Base-by-base conservation (phyloP, 2,113 vertebrate species). In the Heliornis fulica region DNA sequence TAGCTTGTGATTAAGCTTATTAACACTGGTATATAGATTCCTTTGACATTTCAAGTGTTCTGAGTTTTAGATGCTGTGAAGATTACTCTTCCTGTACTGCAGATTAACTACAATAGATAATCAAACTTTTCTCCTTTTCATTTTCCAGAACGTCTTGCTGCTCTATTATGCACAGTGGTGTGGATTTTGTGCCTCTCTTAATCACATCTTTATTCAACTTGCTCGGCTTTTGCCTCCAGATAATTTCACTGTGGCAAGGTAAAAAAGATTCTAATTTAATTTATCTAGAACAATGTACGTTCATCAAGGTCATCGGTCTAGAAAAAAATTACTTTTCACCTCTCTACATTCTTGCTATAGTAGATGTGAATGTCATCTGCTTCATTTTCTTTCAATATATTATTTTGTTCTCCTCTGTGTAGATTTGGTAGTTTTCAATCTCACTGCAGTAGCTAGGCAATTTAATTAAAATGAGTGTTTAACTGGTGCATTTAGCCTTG, bases 91-190 rank as follows among this genome's bases (percentile, higher is more conserved):
- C 15, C 29, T 79, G 50, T 83, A 40, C 56, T 71, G 41, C 38
- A 82, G 72, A 25, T 66, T 43, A 41, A 59, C 21, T 72, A 18
- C 80, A 59, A 5, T 1, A 38, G 20, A 28, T 90, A 74, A 78
- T 60, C 13, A 34, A 28, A 45, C 59, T 76, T 41, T 34, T 56
- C 51, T 56, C 63, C 21, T 22, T 82, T 72, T 91, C 43, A 53
- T 74, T 79, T 88, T 84, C 14, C 95, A 99, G 99, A 99, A 99
- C 16, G 99, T 99, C 74, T 83, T 99, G 97, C 97, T 99, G 93
- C 98, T 99, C 48, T 99, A 99, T 96, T 99, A 99, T 17, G 98
- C 99, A 9, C 98, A 98, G 50, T 99, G 99, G 99, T 99, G 99
- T 51, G 99, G 99, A n/a, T 99, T 99, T 97, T 99, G 99, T 96